A percentile compares a stretch with the other conserved stretches of the same genome.
Evolutionary conservation across 2,113 vertebrate species (phyloP).

Genomic region (Agelaius phoeniceus): DNA sequence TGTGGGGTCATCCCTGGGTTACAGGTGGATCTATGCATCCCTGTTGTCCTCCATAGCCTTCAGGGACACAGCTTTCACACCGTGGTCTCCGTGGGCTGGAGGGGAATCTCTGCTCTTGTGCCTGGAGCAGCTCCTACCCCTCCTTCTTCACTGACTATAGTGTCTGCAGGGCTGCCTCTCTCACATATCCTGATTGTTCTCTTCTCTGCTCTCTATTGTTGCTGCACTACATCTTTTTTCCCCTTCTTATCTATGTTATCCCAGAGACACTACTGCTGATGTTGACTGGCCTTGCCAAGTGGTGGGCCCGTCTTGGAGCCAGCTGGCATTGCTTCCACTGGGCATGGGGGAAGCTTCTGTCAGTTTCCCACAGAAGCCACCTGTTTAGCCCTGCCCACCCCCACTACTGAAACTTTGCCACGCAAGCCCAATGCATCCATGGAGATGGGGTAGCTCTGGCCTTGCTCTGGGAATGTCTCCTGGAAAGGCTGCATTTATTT

Average conservation of each 20-base stretch:
- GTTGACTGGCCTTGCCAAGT: not conserved
- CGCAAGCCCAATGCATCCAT: rapidly evolving
- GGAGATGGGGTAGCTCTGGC: not conserved
- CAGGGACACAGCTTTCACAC: not conserved
- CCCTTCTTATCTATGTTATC: not conserved
- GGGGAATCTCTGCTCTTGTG: not conserved
- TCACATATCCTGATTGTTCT: not conserved
- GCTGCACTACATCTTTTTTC: not conserved
- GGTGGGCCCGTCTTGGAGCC: rapidly evolving
- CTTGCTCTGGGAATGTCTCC: not conserved
- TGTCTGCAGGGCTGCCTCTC: not conserved
- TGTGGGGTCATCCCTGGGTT: not conserved
- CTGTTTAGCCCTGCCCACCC: rapidly evolving
- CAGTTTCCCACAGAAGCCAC: not conserved
- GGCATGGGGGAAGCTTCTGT: not conserved
- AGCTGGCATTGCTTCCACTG: not conserved
- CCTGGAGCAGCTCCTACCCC: not conserved
- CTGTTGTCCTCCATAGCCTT: rapidly evolving
- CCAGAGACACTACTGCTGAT: not conserved
- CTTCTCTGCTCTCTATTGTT: not conserved
- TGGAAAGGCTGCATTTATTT: not conserved
- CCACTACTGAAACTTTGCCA: not conserved
- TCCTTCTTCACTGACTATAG: not conserved
- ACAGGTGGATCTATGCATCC: not conserved
- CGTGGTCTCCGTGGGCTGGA: not conserved